Conservation (phyloP, 2,888 invertebrate genomes). For the Eutolmus rufibarbis region DNA sequence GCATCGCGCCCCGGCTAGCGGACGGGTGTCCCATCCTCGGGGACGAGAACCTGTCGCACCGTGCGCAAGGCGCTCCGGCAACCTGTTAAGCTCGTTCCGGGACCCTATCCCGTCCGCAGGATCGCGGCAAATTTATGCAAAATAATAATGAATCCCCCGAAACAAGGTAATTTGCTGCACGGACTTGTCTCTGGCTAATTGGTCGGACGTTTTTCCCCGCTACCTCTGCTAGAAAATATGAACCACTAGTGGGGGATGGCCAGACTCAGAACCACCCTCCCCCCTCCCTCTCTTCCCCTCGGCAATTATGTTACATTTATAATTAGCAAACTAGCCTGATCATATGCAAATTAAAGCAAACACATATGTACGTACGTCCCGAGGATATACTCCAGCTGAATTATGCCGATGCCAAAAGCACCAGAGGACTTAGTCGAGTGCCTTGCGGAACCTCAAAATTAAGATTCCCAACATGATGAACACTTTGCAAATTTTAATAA, state of each 20-base stretch:
- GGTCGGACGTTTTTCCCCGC: constrained; percentile 26
- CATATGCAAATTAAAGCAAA: constrained; percentile 43
- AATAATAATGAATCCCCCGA: constrained; percentile 35
- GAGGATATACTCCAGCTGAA: constrained; percentile 14
- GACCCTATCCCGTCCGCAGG: neutral
- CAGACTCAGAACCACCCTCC: neutral
- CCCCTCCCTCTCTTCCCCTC: neutral
- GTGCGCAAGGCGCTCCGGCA: neutral
- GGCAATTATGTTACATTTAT: constrained; percentile 19
- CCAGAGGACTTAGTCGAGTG: constrained; percentile 32
- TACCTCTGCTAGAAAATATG: constrained; percentile 10
- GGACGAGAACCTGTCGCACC: constrained; percentile 30
- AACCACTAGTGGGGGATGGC: neutral
- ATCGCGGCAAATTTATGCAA: constrained; percentile 18
- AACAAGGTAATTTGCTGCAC: constrained; percentile 13
- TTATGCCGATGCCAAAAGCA: constrained; percentile 32
- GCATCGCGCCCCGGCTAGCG: neutral
- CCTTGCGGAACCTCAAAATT: constrained; percentile 45
- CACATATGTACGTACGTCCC: constrained; percentile 34
- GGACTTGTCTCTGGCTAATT: constrained; percentile 41
- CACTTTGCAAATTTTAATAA: constrained; percentile 48
- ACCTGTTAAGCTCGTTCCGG: constrained; percentile 36
- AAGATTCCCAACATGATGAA: constrained; percentile 47
- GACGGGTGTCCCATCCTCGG: neutral
- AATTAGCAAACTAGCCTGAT: constrained; percentile 40